phyloP scores from a whole-genome alignment of 2,113 vertebrate genomes.

The Limnothrissa miodon region DNA sequence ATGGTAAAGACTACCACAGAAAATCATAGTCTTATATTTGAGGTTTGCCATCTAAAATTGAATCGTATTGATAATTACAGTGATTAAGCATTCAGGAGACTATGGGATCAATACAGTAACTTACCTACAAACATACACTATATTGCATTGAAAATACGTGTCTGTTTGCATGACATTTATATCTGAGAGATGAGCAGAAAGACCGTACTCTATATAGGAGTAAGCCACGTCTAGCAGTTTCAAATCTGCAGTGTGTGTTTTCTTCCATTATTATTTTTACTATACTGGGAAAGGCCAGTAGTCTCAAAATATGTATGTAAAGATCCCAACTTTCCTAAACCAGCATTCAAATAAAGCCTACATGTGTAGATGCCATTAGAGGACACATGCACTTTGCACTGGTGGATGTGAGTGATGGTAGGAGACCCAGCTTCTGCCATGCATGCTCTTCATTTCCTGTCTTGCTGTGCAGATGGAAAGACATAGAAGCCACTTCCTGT shows the following conservation, averaged over 20 bases:
- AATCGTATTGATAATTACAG: background rate
- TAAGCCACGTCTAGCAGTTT: background rate
- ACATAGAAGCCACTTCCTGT: conserved; percentile 8
- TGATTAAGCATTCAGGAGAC: background rate
- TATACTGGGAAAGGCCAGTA: background rate
- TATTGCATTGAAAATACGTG: background rate
- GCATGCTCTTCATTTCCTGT: background rate
- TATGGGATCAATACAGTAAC: background rate
- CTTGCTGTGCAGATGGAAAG: conserved; percentile 6
- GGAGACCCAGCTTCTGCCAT: background rate
- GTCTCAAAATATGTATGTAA: background rate
- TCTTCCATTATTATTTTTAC: background rate
- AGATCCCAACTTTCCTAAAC: background rate
- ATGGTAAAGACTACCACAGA: background rate
- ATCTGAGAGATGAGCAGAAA: background rate
- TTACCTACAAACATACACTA: background rate
- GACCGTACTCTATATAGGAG: background rate
- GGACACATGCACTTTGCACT: background rate
- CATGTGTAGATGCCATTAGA: background rate
- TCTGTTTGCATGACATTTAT: background rate
- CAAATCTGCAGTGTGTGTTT: background rate
- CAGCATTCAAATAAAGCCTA: background rate
- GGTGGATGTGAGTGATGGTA: background rate
- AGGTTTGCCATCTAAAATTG: background rate
- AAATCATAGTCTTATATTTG: background rate